These are phyloP conservation scores for Empis stercorea DNA, from an alignment of 2,888 invertebrate species.

Conservation along the genomic window DNA sequence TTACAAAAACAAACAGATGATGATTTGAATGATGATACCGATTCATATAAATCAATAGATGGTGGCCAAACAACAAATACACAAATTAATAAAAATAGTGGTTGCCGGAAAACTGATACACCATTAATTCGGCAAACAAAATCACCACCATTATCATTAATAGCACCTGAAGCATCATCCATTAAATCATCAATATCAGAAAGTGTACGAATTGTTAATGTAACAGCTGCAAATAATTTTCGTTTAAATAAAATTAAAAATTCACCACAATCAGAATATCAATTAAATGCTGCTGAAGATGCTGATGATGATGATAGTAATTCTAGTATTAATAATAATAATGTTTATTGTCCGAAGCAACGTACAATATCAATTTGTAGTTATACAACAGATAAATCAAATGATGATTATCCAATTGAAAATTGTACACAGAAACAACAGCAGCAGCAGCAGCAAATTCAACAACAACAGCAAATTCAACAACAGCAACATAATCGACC, in stretches of 20 bases:
- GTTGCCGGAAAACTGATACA: neutral
- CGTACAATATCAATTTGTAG: too few relatives aligned
- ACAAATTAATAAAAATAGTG: neutral
- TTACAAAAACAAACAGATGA: constrained; percentile 21
- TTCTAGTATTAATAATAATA: constrained; percentile 7
- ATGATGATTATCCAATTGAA: too few relatives aligned
- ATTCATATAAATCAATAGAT: constrained; percentile 10
- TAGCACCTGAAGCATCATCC: constrained; percentile 32
- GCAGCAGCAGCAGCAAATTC: constrained; percentile 4
- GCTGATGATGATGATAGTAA: constrained; percentile 12
- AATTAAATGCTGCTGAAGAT: constrained; percentile 9
- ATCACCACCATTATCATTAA: constrained; percentile 31
- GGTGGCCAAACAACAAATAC: too few relatives aligned
- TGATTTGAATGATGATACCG: constrained; percentile 10
- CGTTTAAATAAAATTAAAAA: constrained; percentile 19
- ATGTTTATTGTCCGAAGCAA: too few relatives aligned
- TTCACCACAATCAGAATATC: constrained; percentile 7
- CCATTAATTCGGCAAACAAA: constrained; percentile 19
- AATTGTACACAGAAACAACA: too few relatives aligned
- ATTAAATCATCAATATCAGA: constrained; percentile 35
- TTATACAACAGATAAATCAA: too few relatives aligned
- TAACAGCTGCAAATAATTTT: constrained; percentile 26
- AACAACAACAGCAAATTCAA: neutral
- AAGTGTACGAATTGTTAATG: constrained; percentile 34
- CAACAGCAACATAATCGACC: constrained; percentile 11